Evolutionary conservation across 2,888 invertebrate species (phyloP), one percentile per base, ranked within the genome.

Genomic region (Ochropleura plecta): DNA sequence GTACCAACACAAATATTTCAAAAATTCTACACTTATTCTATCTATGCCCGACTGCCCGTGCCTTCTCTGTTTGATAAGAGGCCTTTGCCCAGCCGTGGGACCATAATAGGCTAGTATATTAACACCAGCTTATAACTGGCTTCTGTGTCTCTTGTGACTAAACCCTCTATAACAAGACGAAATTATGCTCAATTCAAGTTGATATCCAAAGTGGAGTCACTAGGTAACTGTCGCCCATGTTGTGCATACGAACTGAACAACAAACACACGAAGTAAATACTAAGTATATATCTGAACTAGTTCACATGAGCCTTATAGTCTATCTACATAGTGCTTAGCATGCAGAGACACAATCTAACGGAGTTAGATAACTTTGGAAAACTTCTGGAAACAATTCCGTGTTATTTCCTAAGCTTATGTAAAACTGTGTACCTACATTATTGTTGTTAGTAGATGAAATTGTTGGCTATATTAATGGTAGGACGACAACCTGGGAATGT

Each of bases 331-430:
- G 59, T 48, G 42, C 44, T 85, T 81, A 75, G 55, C 49, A 85
- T 85, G 64, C 85, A 63, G n/a, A 42, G 46, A 42, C 57, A 53
- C 53, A 40, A 51, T 10, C 71, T 72, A 60, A 59, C 57, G 42
- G 64, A 42, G 60, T 84, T 83, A 84, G 75, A 72, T 84, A 80
- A 84, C 74, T 72, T 77, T 69, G 72, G 55, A 79, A 76, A 67
- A 51, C 18, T 49, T 40, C 65, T 74, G 62, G 65, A 76, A 46
- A 73, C 65, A 44, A 65, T 70, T 72, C 62, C 42, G 69, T 71
- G 18, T 69, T 49, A 71, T 76, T 74, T 78, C 69, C 75, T 72
- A 40, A 8, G 40, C 44, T 83, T 85, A 78, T 18, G 53, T 76
- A 81, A 82, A 69, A 57, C 0, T 62, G 14, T 62, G 55, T 30